phyloP scores from a whole-genome alignment of 2,888 invertebrate species.

The Drosophila neotestacea region DNA sequence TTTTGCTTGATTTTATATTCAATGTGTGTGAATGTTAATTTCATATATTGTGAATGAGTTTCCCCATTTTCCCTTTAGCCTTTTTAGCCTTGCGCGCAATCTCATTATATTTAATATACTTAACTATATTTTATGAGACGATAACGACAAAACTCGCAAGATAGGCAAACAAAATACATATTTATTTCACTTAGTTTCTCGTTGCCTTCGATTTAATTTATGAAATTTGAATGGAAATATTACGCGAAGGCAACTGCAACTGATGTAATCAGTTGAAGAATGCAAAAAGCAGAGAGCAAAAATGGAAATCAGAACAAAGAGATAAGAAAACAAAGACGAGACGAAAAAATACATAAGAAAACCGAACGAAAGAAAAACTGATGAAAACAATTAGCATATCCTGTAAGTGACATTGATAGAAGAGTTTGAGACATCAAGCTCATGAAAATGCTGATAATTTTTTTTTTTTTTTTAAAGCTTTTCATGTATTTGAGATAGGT shows the following conservation, averaged over 20 bases:
- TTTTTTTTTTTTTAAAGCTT: constrained; percentile 42
- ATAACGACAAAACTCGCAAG: constrained; percentile 3
- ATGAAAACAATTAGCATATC: constrained; percentile 48
- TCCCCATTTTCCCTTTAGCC: background rate
- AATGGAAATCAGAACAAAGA: constrained; percentile 5
- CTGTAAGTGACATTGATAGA: constrained; percentile 22
- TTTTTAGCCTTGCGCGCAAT: constrained; percentile 51
- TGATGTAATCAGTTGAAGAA: constrained; percentile 59
- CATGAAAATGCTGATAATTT: constrained; percentile 19
- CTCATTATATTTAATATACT: constrained; percentile 68
- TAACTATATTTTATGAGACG: constrained; percentile 28
- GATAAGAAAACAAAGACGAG: constrained; percentile 3
- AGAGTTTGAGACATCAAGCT: constrained; percentile 17
- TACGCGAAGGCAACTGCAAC: constrained; percentile 17
- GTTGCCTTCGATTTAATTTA: constrained; percentile 17
- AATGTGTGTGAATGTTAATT: constrained; percentile 30
- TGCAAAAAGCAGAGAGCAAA: constrained; percentile 11
- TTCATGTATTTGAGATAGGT: constrained; percentile 43
- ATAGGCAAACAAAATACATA: constrained; percentile 15
- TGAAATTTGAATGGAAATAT: no score
- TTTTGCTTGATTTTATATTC: constrained; percentile 49
- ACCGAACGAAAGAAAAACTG: constrained; percentile 15
- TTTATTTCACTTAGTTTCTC: constrained; percentile 10
- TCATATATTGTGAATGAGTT: constrained; percentile 36
- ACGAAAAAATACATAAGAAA: constrained; percentile 3